Evolutionary conservation across 2,113 vertebrate species (phyloP), one percentile per base, ranked within the genome.

Genomic region (Passer montanus): DNA sequence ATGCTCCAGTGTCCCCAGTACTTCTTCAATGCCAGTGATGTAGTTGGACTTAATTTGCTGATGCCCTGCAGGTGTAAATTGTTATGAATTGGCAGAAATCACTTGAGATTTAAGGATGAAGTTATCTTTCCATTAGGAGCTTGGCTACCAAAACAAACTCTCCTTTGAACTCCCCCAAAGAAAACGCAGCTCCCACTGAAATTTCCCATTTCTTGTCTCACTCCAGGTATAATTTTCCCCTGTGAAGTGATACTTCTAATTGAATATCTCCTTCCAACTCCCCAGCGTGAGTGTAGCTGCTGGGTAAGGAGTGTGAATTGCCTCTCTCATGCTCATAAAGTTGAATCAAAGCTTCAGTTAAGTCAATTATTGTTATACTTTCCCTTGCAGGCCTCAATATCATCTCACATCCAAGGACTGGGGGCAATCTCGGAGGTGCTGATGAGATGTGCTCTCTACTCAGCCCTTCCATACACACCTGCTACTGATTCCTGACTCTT

Each of bases 21-120:
- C 73, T 82, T 81, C 62, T 63, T 67, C 46, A 2, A 39, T 92
- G 76, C 95, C 90, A 89, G 88, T 90, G 90, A 90, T 81, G 72
- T 64, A 86, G 79, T 94, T 91, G 90, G 88, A 77, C 88, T 93
- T 96, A 95, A 96, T 95, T 94, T 93, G 90, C 80, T 90, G 89
- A 87, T 94, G 88, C 83, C 84, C 86, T 82, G 94, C 92, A 96
- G 80, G 80, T 95, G 93, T 78, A 96, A 96, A 94, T 96, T 93
- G 92, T 93, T 96, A 94, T 95, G 92, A 96, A 95, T 89, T 93
- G 95, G 53, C 66, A 84, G 94, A 94, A 96, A 89, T 94, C 95
- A 87, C 84, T 79, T 72, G 93, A 94, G 95, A 93, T 89, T 89
- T 97, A 68, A 89, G 73, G 76, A 81, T 93, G 77, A 95, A 96